Percentiles rank a stretch among this genome's conserved stretches.
phyloP scores from a whole-genome alignment of 1,140 invertebrate genomes.

The Calephelis nemesis region DNA sequence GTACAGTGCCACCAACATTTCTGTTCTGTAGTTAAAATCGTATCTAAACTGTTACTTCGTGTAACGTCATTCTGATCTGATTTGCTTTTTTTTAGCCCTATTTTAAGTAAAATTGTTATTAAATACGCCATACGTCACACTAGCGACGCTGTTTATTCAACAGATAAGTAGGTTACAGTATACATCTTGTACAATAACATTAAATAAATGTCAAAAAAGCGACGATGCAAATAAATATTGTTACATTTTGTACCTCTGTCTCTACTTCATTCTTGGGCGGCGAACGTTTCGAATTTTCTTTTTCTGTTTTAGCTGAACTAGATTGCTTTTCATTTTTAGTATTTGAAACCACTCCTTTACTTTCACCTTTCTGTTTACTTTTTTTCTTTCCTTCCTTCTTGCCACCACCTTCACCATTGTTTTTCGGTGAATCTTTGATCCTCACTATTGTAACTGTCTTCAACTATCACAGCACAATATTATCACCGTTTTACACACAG shows the following conservation, averaged over 20 bases:
- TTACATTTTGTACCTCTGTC: slow-evolving; percentile 47
- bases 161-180: too few species aligned
- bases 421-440: slow-evolving; percentile 79
- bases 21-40: too few species aligned
- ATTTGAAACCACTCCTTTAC: slow-evolving; percentile 55
- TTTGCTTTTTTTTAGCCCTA: too few species aligned
- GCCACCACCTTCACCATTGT: slow-evolving; percentile 75
- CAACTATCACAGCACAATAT: slow-evolving; percentile 39
- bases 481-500: slow-evolving; percentile 21
- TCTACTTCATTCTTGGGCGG: slow-evolving; percentile 46
- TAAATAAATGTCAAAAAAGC: not conserved
- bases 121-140: too few species aligned
- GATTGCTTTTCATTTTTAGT: slow-evolving; percentile 54
- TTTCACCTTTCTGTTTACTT: slow-evolving; percentile 71
- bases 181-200: too few species aligned
- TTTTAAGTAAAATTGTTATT: too few species aligned
- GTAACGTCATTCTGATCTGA: too few species aligned
- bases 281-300: slow-evolving; percentile 51
- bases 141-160: too few species aligned
- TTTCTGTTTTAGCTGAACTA: slow-evolving; percentile 51
- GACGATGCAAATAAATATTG: slow-evolving; percentile 2
- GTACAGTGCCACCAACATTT: too few species aligned
- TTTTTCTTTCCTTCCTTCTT: slow-evolving; percentile 80
- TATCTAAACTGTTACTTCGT: too few species aligned
- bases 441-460: slow-evolving; percentile 76